Conservation (phyloP, 2,797 vertebrate genomes). For the Siniperca undulata region DNA sequence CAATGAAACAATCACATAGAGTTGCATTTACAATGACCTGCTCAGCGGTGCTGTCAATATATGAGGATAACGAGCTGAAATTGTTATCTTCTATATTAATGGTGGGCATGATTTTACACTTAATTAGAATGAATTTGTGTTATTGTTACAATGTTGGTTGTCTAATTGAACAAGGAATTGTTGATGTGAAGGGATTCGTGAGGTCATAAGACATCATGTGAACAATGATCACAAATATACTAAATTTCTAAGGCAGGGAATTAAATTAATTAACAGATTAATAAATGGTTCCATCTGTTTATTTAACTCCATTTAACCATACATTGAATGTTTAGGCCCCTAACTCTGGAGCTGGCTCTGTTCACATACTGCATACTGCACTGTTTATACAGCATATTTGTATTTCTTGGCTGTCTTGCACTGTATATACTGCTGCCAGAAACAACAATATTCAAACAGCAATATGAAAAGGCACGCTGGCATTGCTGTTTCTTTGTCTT, state of each 20-base stretch:
- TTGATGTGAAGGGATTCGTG: constrained; percentile 22
- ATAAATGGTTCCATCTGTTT: constrained; percentile 26
- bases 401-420: constrained; percentile 24
- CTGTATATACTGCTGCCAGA: constrained; percentile 21
- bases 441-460: constrained; percentile 40
- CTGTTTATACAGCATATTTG: constrained; percentile 15
- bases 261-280: constrained; percentile 33
- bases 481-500: constrained; percentile 40
- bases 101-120: constrained; percentile 38
- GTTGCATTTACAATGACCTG: constrained; percentile 14
- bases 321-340: background rate
- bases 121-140: constrained; percentile 59
- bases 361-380: background rate
- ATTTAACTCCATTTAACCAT: constrained; percentile 29
- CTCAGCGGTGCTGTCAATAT: constrained; percentile 19
- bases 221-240: constrained; percentile 25
- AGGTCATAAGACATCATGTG: constrained; percentile 33
- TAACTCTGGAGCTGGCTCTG: background rate
- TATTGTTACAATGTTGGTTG: constrained; percentile 24
- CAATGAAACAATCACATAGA: constrained; percentile 16
- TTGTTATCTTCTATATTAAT: constrained; percentile 35
- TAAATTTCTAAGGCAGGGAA: background rate
- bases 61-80: constrained; percentile 48
- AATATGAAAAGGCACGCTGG: constrained; percentile 22
- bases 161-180: constrained; percentile 51